These are phyloP conservation scores for Aphelinus atriplicis DNA, from an alignment of 1,140 invertebrate genomes.

Conservation along the genomic window DNA sequence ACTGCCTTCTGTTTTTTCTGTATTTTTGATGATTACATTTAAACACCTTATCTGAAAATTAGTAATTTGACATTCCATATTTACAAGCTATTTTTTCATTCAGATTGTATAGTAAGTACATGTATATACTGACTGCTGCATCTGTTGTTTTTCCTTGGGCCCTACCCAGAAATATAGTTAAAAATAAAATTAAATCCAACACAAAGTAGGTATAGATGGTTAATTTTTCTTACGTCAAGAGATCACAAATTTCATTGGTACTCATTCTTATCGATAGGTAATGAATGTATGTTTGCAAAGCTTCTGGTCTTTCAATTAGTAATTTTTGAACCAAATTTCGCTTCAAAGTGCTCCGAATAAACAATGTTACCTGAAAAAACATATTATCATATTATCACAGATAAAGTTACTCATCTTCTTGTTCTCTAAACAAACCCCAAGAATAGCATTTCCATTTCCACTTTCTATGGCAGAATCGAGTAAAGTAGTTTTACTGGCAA, in stretches of 20 bases:
- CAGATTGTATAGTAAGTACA: no score
- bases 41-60: constrained; percentile 63
- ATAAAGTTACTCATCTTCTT: constrained; percentile 13
- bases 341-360: constrained; percentile 67
- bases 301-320: constrained; percentile 62
- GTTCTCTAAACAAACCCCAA: constrained; percentile 57
- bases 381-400: neutral
- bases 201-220: no score
- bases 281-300: constrained; percentile 65
- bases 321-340: constrained; percentile 63
- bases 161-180: constrained; percentile 47
- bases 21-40: constrained; percentile 60
- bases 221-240: constrained; percentile 63
- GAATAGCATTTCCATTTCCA: constrained; percentile 69
- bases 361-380: constrained; percentile 64
- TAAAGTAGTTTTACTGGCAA: constrained; percentile 65
- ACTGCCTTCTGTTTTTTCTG: constrained; percentile 57
- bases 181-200: constrained; percentile 46
- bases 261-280: constrained; percentile 66
- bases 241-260: constrained; percentile 65
- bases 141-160: constrained; percentile 64
- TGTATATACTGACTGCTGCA: constrained; percentile 63
- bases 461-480: constrained; percentile 64
- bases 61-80: neutral
- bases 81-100: no score